A percentile compares a stretch with the other conserved stretches of the same genome.
phyloP scores from a whole-genome alignment of 2,888 invertebrate species.

The Metellina segmentata region DNA sequence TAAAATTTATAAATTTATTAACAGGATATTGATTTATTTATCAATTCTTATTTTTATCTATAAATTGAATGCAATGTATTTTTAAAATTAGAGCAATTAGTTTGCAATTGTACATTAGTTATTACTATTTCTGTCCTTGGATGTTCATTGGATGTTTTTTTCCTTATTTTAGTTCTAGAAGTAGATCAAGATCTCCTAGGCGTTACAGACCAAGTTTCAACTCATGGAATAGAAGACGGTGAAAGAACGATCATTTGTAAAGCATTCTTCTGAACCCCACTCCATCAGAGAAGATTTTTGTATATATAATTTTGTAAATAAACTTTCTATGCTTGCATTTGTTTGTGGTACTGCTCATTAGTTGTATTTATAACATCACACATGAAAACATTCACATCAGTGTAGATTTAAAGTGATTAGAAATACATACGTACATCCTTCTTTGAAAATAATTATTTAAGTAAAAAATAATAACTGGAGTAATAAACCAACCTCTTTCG shows the following conservation, averaged over 20 bases:
- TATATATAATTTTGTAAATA: not conserved
- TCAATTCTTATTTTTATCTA: not conserved
- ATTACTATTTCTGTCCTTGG: not conserved
- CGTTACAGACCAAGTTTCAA: constrained; percentile 56
- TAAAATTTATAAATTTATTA: not conserved
- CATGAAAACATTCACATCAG: not conserved
- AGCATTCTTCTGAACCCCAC: not conserved
- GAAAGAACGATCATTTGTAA: not conserved
- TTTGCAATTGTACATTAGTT: not conserved
- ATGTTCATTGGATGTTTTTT: not conserved
- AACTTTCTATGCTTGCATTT: not conserved
- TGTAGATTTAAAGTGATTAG: too few relatives aligned
- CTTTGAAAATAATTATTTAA: too few relatives aligned
- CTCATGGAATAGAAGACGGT: constrained; percentile 58
- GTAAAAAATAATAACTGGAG: too few relatives aligned
- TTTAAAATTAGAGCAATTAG: not conserved
- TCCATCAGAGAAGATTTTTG: not conserved
- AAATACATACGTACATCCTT: too few relatives aligned
- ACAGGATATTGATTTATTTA: not conserved
- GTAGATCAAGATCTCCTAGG: constrained; percentile 60
- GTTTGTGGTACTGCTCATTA: not conserved
- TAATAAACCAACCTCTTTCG: too few relatives aligned
- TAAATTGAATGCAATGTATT: not conserved
- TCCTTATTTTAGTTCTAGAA: constrained; percentile 55
- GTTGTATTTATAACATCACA: not conserved